Percentiles rank a stretch among this genome's conserved stretches.
Conservation (phyloP, 1,140 invertebrate species). For the Sitobion miscanthi region DNA sequence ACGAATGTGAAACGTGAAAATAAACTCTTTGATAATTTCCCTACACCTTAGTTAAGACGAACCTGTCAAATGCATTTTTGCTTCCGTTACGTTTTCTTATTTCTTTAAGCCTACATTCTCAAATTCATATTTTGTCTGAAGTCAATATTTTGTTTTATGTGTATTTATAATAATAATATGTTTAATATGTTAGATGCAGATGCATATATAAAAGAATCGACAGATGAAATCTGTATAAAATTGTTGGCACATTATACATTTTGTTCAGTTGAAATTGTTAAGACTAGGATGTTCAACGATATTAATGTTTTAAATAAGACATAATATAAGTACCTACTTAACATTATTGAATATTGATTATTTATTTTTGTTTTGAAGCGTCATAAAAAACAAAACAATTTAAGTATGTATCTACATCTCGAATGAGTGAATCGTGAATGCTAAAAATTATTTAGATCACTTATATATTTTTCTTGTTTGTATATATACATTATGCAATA, state of each 20-base stretch:
- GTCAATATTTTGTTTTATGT: neutral
- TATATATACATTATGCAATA: neutral
- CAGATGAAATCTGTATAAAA: neutral
- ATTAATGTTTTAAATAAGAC: neutral
- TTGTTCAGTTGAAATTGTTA: neutral
- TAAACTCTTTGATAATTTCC: neutral
- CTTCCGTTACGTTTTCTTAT: slow-evolving; percentile 9
- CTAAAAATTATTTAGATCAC: neutral
- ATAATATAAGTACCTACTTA: neutral
- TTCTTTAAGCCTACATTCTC: neutral
- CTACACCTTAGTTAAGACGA: neutral
- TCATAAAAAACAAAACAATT: too few species aligned
- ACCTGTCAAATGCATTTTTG: neutral
- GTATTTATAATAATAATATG: neutral
- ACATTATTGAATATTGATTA: neutral
- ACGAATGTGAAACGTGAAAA: slow-evolving; percentile 40
- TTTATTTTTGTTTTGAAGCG: neutral
- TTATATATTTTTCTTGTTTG: neutral
- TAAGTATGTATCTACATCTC: neutral
- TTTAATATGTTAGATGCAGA: neutral
- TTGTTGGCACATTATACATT: neutral
- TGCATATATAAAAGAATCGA: neutral
- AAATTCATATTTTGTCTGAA: neutral
- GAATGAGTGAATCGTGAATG: neutral
- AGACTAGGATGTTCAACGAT: neutral